Evolutionary conservation across 2,797 vertebrate species (phyloP).

Genomic region (Masticophis lateralis): DNA sequence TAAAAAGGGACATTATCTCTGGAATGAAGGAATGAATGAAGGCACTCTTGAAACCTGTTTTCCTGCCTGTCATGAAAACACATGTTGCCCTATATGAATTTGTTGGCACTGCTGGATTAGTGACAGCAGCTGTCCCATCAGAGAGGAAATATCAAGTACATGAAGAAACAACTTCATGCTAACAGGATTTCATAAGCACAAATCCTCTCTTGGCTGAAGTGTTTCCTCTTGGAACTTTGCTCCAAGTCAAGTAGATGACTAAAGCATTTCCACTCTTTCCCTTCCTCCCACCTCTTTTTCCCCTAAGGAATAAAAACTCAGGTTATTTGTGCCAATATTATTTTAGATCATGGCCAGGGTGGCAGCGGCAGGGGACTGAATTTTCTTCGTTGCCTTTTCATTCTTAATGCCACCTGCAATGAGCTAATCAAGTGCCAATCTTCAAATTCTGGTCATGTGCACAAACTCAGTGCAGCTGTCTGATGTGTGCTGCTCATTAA

Average conservation of each 20-base stretch:
- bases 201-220: slow-evolving; percentile 16
- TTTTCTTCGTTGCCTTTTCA: background rate
- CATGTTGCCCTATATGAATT: background rate
- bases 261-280: background rate
- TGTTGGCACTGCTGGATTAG: background rate
- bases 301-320: background rate
- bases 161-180: slow-evolving; percentile 15
- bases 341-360: background rate
- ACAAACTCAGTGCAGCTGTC: slow-evolving; percentile 24
- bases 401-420: slow-evolving; percentile 13
- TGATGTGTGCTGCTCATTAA: slow-evolving; percentile 2
- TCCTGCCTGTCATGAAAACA: background rate
- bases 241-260: background rate
- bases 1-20: background rate
- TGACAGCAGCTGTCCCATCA: slow-evolving; percentile 5
- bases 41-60: background rate
- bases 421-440: slow-evolving; percentile 4
- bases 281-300: background rate
- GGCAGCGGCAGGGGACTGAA: background rate
- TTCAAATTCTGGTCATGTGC: slow-evolving; percentile 20
- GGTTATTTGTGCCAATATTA: background rate
- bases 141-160: slow-evolving; percentile 14
- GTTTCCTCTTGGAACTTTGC: slow-evolving; percentile 2
- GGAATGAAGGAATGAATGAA: background rate
- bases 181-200: slow-evolving; percentile 3